Evolutionary conservation across 2,113 vertebrate species (phyloP), one percentile per base, ranked within the genome.

Genomic region (Turnix velox): DNA sequence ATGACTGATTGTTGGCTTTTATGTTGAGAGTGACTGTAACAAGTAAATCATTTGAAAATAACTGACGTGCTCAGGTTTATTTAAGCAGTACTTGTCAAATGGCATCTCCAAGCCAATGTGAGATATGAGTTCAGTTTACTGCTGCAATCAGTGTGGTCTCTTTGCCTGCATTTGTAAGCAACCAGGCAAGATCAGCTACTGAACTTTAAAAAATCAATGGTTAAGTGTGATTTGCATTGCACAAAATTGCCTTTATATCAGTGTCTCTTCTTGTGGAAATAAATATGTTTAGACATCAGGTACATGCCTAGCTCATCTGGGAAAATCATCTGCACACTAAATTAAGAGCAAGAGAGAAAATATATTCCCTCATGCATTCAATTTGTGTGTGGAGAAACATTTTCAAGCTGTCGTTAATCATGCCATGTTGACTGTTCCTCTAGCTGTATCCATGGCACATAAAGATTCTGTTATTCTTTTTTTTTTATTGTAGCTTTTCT

Each of bases 31-130:
- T 7, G 61, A 91, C 45, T 81, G 43, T 79, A 95, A 92, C 5
- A 9, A 94, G 39, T 76, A 96, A 97, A 96, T 95, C 40, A 94
- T 89, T 92, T 93, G 62, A 88, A 97, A 96, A 95, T 93, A 80
- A 81, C 37, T 33, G 48, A 91, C 1, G 2, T 74, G 62, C 75
- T 91, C 51, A 74, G 83, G 68, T 87, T 95, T 96, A 74, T 95
- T 94, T 40, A 92, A 91, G 76, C 72, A 96, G 79, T 49, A 19
- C 80, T 95, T 96, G 88, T 96, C 90, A 92, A 92, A 92, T 9
- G 66, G 43, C 71, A 88, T 92, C 74, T 80, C 30, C 72, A 35
- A 67, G 42, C 67, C 75, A 42, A 9, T 23, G 25, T 69, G 92
- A 94, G 86, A 87, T 57, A 49, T 1, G 40, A 69, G 43, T 69